These are phyloP conservation scores for Aphaenogaster ashmeadi DNA, from an alignment of 1,140 invertebrate species.

Conservation along the genomic window DNA sequence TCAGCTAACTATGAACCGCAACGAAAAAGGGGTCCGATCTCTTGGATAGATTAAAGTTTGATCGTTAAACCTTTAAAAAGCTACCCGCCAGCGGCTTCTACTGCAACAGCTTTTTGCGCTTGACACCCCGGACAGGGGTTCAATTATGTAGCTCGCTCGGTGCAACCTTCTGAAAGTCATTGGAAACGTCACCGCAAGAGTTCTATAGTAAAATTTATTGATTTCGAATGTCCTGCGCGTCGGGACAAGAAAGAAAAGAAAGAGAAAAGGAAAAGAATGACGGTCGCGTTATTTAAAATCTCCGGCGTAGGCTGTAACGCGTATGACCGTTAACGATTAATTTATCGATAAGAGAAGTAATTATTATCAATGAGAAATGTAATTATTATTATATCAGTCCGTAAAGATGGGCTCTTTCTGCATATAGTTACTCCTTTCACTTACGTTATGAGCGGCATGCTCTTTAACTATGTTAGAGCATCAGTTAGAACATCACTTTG, in stretches of 20 bases:
- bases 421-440: background rate
- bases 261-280: background rate
- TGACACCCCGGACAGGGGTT: background rate
- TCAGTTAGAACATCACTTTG: conserved; percentile 18
- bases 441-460: background rate
- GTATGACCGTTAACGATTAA: background rate
- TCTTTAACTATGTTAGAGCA: background rate
- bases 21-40: conserved; percentile 74
- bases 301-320: background rate
- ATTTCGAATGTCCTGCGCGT: conserved; percentile 4
- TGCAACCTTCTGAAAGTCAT: conserved; percentile 19
- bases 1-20: conserved; percentile 43
- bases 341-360: background rate
- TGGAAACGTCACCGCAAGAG: background rate
- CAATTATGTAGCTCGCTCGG: background rate
- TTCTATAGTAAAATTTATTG: conserved; percentile 19
- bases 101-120: background rate
- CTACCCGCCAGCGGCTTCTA: background rate
- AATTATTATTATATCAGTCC: background rate
- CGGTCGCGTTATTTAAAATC: conserved; percentile 11
- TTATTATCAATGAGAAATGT: background rate
- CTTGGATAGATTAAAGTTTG: conserved; percentile 41
- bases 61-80: conserved; percentile 21
- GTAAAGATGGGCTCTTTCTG: background rate
- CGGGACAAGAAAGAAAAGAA: background rate